Evolutionary conservation across 2,888 invertebrate genomes (phyloP).

Genomic region (Andrena dorsata): DNA sequence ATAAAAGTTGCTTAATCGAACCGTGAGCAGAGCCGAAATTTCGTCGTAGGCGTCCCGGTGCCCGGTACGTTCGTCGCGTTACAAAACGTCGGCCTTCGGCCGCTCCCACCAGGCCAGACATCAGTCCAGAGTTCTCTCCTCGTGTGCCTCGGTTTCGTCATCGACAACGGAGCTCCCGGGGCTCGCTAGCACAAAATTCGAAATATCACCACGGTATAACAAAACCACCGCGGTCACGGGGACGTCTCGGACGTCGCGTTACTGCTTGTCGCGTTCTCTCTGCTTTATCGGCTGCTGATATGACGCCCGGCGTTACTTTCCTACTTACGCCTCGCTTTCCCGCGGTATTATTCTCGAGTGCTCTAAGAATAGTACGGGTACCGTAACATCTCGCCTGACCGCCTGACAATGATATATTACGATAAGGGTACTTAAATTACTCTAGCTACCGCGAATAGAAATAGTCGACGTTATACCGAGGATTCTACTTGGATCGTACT

Average conservation of each 20-base stretch:
- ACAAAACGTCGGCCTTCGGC: slow-evolving; percentile 67
- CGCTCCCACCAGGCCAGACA: slow-evolving; percentile 55
- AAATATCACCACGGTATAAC: slow-evolving; percentile 55
- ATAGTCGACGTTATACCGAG: not conserved
- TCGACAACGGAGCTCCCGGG: slow-evolving; percentile 32
- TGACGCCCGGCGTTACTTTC: slow-evolving; percentile 15
- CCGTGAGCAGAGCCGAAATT: slow-evolving; percentile 54
- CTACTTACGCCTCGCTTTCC: slow-evolving; percentile 36
- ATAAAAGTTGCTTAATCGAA: slow-evolving; percentile 57
- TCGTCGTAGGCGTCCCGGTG: slow-evolving; percentile 62
- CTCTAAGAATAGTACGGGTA: slow-evolving; percentile 55
- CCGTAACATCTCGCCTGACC: slow-evolving; percentile 16
- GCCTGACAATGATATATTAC: slow-evolving; percentile 1
- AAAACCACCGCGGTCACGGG: slow-evolving; percentile 43
- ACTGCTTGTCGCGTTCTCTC: slow-evolving; percentile 53
- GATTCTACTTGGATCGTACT: not conserved
- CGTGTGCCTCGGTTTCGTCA: slow-evolving; percentile 63
- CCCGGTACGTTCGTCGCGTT: slow-evolving; percentile 52
- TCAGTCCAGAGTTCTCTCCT: slow-evolving; percentile 61
- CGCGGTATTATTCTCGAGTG: slow-evolving; percentile 37
- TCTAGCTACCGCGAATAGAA: rapidly evolving
- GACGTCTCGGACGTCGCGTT: slow-evolving; percentile 17
- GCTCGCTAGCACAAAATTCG: slow-evolving; percentile 46
- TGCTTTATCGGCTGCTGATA: slow-evolving; percentile 79
- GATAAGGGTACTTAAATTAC: not conserved